Evolutionary conservation across 1,140 invertebrate genomes (phyloP).

Genomic region (Hylaeus anthracinus): DNA sequence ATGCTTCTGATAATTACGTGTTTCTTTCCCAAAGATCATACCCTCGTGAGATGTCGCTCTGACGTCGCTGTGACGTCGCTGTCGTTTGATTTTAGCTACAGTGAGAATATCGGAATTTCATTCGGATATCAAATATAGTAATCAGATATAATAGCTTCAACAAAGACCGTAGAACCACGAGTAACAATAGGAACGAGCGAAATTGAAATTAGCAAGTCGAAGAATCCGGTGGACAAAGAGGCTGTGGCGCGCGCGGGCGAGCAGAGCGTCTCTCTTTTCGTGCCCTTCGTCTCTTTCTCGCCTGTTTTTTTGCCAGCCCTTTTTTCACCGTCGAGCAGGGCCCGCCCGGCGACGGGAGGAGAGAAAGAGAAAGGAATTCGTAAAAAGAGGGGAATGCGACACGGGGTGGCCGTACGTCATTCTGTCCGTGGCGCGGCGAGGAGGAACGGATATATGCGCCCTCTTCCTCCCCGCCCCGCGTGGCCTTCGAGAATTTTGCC

Average conservation of each 20-base stretch:
- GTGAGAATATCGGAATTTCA: too few relatives aligned
- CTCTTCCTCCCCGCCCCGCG: neutral
- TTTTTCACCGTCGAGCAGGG: neutral
- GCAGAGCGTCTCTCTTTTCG: slow-evolving; percentile 2
- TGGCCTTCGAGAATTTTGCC: slow-evolving; percentile 9
- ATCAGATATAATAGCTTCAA: too few relatives aligned
- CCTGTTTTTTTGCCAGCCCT: neutral
- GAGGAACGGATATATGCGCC: slow-evolving; percentile 13
- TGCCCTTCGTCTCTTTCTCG: neutral
- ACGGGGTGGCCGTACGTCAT: slow-evolving; percentile 67
- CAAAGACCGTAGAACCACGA: too few relatives aligned
- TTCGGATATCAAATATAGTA: too few relatives aligned
- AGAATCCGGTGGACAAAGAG: slow-evolving; percentile 65
- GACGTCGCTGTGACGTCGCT: too few relatives aligned
- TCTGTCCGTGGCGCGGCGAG: slow-evolving; percentile 56
- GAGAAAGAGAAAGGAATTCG: slow-evolving; percentile 47
- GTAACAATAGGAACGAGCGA: too few relatives aligned
- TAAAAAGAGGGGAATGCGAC: slow-evolving; percentile 67
- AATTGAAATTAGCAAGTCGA: too few relatives aligned
- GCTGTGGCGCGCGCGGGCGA: neutral
- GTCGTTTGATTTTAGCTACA: too few relatives aligned
- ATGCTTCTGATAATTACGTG: too few relatives aligned
- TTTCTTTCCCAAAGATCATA: too few relatives aligned
- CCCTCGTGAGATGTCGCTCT: too few relatives aligned
- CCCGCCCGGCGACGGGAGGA: neutral